Evolutionary conservation across 2,797 vertebrate species (phyloP), one percentile per base, ranked within the genome.

Genomic region (Poliocrania exsul): DNA sequence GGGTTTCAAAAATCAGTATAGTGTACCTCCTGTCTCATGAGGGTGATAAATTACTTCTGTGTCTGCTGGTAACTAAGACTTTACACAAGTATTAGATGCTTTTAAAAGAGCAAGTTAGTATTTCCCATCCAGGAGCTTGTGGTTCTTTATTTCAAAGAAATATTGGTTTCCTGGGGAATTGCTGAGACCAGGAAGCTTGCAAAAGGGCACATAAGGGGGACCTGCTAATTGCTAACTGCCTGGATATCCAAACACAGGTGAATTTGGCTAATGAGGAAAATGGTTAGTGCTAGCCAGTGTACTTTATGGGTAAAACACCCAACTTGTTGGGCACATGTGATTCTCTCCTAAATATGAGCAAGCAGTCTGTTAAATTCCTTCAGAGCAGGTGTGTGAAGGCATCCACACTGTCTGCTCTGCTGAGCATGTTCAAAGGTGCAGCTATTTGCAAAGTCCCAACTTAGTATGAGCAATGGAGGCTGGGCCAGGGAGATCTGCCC

Each of bases 111-210:
- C 9, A 38, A 57, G 38, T 47, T 65, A 65, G 44, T 56, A 70
- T 88, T 88, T 79, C n/a, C 33, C 37, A 38, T 84, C 28, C 46
- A 75, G 73, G 70, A 66, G 33, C 29, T 66, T 78, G 5, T 28
- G 28, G 51, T 50, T 92, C 65, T 44, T 80, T 81, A 46, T 78
- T 74, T 84, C 2, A 3, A 91, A 94, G 37, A 93, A 88, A 56
- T 78, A 47, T 3, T 73, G 51, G 10, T 73, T 35, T 82, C 51
- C 50, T 28, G 38, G 62, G 54, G 54, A 88, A 72, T 50, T 88
- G 38, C 66, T 88, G 47, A 72, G 38, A 86, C 42, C 31, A 46
- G 53, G 35, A 90, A 78, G 53, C 42, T 88, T 86, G 44, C 28
- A 51, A 23, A 91, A 93, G 69, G 65, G 60, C 66, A 56, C 23